Conservation (phyloP, 1,140 invertebrate species). For the Notospermus geniculatus region DNA sequence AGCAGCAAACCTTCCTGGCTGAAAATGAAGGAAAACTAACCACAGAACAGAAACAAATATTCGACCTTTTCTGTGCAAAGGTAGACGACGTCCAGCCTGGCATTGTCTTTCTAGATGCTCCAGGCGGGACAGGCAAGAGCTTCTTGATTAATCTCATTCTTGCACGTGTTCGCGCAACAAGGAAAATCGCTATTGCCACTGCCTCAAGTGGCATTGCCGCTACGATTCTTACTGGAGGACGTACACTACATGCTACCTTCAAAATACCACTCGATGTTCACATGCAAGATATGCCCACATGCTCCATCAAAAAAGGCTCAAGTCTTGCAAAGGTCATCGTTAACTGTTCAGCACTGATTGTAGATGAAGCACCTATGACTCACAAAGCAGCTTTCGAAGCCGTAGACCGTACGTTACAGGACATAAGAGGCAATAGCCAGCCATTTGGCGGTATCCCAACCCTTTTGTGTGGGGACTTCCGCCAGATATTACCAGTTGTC, state of each 20-base stretch:
- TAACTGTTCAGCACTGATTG: not conserved
- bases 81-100: too few species aligned
- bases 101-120: too few species aligned
- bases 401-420: conserved; percentile 27
- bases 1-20: too few species aligned
- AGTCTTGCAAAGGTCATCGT: not conserved
- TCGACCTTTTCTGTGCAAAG: too few species aligned
- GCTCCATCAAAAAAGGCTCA: not conserved
- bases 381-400: not conserved
- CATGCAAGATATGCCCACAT: conserved; percentile 42
- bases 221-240: conserved; percentile 20
- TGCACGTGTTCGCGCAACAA: conserved; percentile 22
- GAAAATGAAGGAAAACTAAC: too few species aligned
- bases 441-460: conserved; percentile 50
- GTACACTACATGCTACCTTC: too few species aligned
- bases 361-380: not conserved
- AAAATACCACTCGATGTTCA: conserved; percentile 40
- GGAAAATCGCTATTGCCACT: conserved; percentile 22
- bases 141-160: conserved; percentile 26
- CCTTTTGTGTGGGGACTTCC: too few species aligned
- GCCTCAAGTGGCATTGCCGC: conserved; percentile 31
- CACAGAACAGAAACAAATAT: too few species aligned
- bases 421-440: conserved; percentile 34
- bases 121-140: conserved; percentile 31
- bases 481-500: too few species aligned